A percentile compares a stretch with the other conserved stretches of the same genome.
Conservation (phyloP, 1,140 invertebrate genomes). For the Papilio machaon region DNA sequence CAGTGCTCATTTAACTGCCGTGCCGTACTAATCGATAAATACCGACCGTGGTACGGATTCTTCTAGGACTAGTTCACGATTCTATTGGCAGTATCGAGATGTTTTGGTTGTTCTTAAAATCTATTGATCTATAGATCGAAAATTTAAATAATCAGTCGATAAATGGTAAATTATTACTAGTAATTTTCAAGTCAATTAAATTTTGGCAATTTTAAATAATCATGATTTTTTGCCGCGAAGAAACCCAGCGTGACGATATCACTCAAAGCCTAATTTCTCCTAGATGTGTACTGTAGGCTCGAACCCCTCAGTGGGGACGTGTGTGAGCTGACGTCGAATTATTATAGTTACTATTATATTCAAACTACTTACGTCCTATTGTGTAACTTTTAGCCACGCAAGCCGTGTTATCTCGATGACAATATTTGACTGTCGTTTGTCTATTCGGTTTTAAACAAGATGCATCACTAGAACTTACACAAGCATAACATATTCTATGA, state of each 20-base stretch:
- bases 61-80: too few species aligned
- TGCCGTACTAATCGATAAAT: background rate
- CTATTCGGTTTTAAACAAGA: constrained; percentile 58
- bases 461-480: constrained; percentile 57
- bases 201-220: too few species aligned
- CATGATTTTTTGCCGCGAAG: too few species aligned
- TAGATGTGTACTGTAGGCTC: too few species aligned
- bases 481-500: constrained; percentile 63
- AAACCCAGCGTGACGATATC: too few species aligned
- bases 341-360: constrained; percentile 17
- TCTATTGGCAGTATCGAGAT: background rate
- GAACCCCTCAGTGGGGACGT: too few species aligned
- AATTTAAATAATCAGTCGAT: background rate
- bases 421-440: constrained; percentile 66
- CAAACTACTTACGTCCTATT: constrained; percentile 47
- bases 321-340: background rate
- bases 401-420: constrained; percentile 51
- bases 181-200: too few species aligned
- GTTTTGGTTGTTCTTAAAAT: background rate
- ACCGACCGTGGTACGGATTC: too few species aligned
- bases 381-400: constrained; percentile 59
- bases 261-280: too few species aligned
- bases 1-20: background rate
- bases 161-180: too few species aligned
- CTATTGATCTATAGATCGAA: constrained; percentile 9